Evolutionary conservation across 2,888 invertebrate genomes (phyloP).

Genomic region (Cantharis nigra): DNA sequence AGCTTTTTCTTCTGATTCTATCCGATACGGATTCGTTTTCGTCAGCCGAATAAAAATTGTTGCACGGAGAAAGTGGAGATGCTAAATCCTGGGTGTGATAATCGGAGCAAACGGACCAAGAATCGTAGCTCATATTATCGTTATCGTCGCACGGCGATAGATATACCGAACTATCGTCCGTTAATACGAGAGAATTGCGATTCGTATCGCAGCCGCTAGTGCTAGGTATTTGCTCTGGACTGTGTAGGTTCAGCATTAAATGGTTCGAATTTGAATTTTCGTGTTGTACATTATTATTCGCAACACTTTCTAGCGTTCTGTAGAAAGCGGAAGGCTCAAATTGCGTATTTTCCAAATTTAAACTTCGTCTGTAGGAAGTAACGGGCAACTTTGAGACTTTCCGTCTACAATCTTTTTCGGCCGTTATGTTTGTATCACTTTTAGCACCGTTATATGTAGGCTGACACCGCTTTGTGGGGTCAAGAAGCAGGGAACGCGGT

Average conservation of each 20-base stretch:
- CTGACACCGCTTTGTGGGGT: slow-evolving; percentile 60
- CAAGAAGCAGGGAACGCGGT: slow-evolving; percentile 61
- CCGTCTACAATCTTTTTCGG: slow-evolving; percentile 37
- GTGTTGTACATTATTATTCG: not conserved
- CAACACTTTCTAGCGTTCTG: slow-evolving; percentile 24
- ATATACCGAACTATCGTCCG: slow-evolving; percentile 54
- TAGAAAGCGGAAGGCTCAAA: slow-evolving; percentile 39
- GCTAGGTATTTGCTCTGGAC: slow-evolving; percentile 25
- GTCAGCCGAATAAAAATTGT: slow-evolving; percentile 53
- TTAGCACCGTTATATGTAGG: slow-evolving; percentile 54
- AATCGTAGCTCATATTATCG: slow-evolving; percentile 61
- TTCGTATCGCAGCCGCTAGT: slow-evolving; percentile 41
- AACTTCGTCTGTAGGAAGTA: slow-evolving; percentile 50
- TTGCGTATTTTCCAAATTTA: slow-evolving; percentile 47
- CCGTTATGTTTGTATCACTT: slow-evolving; percentile 52
- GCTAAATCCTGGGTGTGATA: slow-evolving; percentile 48
- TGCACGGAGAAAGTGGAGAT: slow-evolving; percentile 59
- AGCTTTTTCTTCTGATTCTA: slow-evolving; percentile 85
- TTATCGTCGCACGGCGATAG: slow-evolving; percentile 68
- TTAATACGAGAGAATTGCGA: slow-evolving; percentile 58
- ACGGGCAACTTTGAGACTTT: slow-evolving; percentile 51
- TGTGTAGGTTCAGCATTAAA: slow-evolving; percentile 66
- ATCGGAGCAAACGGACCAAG: slow-evolving; percentile 71
- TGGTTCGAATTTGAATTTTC: slow-evolving; percentile 54
- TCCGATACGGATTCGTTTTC: slow-evolving; percentile 75